Conservation (phyloP, 1,140 invertebrate species). For the Drosophila willistoni region DNA sequence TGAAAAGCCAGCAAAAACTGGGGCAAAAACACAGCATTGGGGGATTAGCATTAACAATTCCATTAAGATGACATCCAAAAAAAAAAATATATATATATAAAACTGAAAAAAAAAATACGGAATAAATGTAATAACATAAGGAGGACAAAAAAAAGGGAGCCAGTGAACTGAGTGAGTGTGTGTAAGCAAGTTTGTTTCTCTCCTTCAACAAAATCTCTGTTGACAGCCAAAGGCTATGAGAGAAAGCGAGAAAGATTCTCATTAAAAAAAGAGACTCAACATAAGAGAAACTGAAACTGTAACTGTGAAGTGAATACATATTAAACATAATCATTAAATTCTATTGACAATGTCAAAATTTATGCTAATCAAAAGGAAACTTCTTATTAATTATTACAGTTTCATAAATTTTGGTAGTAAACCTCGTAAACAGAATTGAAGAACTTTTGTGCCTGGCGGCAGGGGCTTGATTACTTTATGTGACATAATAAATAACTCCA, state of each 20-base stretch:
- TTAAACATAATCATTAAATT: too few relatives aligned
- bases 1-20: constrained; percentile 22
- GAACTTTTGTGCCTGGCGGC: too few relatives aligned
- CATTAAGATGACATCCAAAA: constrained; percentile 56
- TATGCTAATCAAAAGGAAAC: too few relatives aligned
- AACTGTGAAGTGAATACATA: too few relatives aligned
- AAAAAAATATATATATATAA: too few relatives aligned
- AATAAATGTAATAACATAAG: constrained; percentile 23
- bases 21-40: constrained; percentile 21
- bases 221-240: constrained; percentile 43
- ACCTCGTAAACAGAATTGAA: too few relatives aligned
- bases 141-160: neutral
- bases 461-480: too few relatives aligned
- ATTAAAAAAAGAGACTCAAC: constrained; percentile 3
- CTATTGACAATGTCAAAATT: too few relatives aligned
- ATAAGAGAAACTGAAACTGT: too few relatives aligned
- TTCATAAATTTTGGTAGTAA: too few relatives aligned
- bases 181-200: constrained; percentile 25
- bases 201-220: constrained; percentile 48
- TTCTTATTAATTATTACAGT: too few relatives aligned
- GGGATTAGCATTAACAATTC: constrained; percentile 72
- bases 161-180: constrained; percentile 33
- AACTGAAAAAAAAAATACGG: neutral
- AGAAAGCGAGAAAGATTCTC: neutral
- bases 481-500: too few relatives aligned